phyloP scores from a whole-genome alignment of 1,140 invertebrate species.

The Helicorthomorpha holstii region DNA sequence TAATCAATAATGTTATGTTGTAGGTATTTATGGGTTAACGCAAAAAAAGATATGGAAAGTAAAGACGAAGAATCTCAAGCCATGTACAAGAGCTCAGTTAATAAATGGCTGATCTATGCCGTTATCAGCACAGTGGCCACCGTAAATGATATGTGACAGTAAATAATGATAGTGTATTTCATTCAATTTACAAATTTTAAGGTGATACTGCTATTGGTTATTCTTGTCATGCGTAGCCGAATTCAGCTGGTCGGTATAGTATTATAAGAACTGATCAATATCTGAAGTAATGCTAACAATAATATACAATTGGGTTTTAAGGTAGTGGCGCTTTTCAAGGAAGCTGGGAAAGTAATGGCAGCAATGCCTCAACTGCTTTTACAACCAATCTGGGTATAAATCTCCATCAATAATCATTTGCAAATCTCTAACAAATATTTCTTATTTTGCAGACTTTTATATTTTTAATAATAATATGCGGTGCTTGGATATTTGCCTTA shows the following conservation, averaged over 20 bases:
- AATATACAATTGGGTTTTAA: neutral
- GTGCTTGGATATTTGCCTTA: conserved; percentile 39
- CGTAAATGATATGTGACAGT: too few relatives aligned
- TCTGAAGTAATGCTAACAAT: neutral
- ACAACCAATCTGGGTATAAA: conserved; percentile 46
- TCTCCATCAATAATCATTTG: neutral
- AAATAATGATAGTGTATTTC: too few relatives aligned
- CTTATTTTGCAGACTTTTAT: conserved; percentile 41
- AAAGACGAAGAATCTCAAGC: neutral
- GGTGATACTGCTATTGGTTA: conserved; percentile 42
- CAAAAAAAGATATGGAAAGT: neutral
- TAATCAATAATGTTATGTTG: neutral
- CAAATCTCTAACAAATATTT: neutral
- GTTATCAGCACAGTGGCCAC: neutral
- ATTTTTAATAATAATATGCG: conserved; percentile 32
- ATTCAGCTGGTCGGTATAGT: conserved; percentile 36
- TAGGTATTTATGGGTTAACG: neutral
- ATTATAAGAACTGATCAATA: neutral
- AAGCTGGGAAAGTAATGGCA: conserved; percentile 52
- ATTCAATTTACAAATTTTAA: conserved; percentile 16
- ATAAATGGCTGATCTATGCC: neutral
- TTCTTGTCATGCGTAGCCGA: conserved; percentile 52
- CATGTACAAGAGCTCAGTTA: neutral
- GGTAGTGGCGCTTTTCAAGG: conserved; percentile 44
- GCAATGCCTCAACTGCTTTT: conserved; percentile 51